These are phyloP conservation scores for Chaetogeoica ovagalla DNA, from an alignment of 2,888 invertebrate genomes.

Conservation along the genomic window DNA sequence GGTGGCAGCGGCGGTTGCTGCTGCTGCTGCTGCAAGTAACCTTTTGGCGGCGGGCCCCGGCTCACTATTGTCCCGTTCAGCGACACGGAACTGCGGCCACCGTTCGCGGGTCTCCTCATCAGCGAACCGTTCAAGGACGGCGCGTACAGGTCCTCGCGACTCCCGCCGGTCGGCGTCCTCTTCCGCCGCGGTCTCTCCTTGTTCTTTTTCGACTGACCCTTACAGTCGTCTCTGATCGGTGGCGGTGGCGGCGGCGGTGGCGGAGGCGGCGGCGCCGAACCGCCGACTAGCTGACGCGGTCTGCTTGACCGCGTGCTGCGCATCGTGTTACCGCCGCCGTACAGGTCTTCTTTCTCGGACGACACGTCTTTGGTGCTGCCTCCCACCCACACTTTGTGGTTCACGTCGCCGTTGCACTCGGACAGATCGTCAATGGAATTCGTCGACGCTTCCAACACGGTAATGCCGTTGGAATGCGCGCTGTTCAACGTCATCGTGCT, in stretches of 20 bases:
- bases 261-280: constrained; percentile 72
- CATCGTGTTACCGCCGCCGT: constrained; percentile 64
- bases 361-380: constrained; percentile 62
- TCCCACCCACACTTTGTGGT: constrained; percentile 89
- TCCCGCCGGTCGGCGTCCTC: constrained; percentile 62
- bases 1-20: constrained; percentile 52
- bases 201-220: constrained; percentile 55
- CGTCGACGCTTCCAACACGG: constrained; percentile 60
- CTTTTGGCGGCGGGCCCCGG: constrained; percentile 54
- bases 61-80: constrained; percentile 56
- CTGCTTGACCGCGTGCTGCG: constrained; percentile 65
- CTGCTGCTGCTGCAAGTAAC: constrained; percentile 37
- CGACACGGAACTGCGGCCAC: constrained; percentile 56
- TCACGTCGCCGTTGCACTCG: constrained; percentile 86
- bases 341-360: constrained; percentile 67
- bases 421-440: constrained; percentile 71
- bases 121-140: constrained; percentile 57
- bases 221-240: constrained; percentile 61
- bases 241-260: constrained; percentile 68
- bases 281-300: constrained; percentile 78
- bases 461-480: constrained; percentile 60
- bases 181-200: constrained; percentile 61
- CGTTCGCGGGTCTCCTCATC: constrained; percentile 55
- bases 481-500: constrained; percentile 68
- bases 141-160: constrained; percentile 65